Evolutionary conservation across 2,113 vertebrate species (phyloP).

Genomic region (Gobio gobio): DNA sequence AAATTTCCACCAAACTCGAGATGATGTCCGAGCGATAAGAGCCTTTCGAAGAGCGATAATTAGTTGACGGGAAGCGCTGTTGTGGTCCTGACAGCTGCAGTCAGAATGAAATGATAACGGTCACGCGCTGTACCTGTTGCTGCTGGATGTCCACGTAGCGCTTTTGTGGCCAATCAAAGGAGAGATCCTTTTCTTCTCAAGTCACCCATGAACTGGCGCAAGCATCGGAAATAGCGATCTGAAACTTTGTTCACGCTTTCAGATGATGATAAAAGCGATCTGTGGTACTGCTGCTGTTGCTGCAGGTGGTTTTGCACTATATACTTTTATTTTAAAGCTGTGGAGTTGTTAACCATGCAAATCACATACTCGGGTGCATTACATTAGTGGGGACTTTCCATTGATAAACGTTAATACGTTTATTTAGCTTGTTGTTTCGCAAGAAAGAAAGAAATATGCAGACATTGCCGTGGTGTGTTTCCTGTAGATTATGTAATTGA

Average conservation of each 20-base stretch:
- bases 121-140: conserved; percentile 73
- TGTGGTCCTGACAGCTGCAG: not conserved
- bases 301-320: not conserved
- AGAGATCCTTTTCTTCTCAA: conserved; percentile 4
- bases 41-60: not conserved
- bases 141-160: conserved; percentile 77
- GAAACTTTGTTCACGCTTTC: conserved; percentile 12
- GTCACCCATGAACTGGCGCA: conserved; percentile 13
- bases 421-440: not conserved
- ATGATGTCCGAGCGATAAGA: not conserved
- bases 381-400: not conserved
- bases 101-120: conserved; percentile 61
- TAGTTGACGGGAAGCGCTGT: not conserved
- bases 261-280: not conserved
- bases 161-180: conserved; percentile 73
- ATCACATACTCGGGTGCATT: not conserved
- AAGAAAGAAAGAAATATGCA: not conserved
- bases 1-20: conserved; percentile 16
- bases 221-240: conserved; percentile 20
- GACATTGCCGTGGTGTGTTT: not conserved
- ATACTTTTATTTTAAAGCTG: not conserved
- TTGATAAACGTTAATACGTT: not conserved
- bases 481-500: not conserved
- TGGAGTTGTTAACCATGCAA: not conserved
- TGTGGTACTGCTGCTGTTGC: not conserved